Evolutionary conservation across 2,797 vertebrate species (phyloP), one percentile per base, ranked within the genome.

Genomic region (Sphenopsis melanotis): DNA sequence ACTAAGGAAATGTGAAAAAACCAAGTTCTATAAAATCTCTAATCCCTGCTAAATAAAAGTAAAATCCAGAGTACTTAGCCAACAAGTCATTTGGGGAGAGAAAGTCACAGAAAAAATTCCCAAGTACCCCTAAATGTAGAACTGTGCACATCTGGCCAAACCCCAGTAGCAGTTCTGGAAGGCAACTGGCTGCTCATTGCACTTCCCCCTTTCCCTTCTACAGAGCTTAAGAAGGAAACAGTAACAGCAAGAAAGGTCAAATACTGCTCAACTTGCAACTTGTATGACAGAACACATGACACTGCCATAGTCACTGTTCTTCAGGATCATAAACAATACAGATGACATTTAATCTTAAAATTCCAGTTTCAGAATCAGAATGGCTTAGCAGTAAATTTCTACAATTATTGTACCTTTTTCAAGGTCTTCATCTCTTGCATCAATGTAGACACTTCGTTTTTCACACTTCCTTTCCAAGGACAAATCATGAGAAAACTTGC

Each of bases 401-500:
- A 34, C 22, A 83, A 61, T 14, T 9, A 66, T 32, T 22, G 15
- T 97, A 98, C 98, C 99, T 98, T 99, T 99, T 96, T 99, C 99
- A 95, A 99, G 98, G 7, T 99, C 99, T 66, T 99, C 99, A 86
- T 99, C 99, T 97, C 99, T 97, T 80, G 98, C 99, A 76, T 99
- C 99, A 90, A 99, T 98, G 89, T 99, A 99, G 83, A 99, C 96
- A 39, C 99, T 99, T 72, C 98, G 98, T 93, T 99, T 99, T 97
- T 99, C 99, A 96, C 99, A 98, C 94, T 99, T 99, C 91, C 99
- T 98, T 97, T 99, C 99, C 98, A 99, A 97, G 6, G 98, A 98
- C 77, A 99, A 94, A 91, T 99, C 99, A 77, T 99, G 99, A 97
- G 99, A 99, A 97, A 99, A 99, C 96, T 99, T 99, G 97, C 99